A percentile compares a stretch with the other conserved stretches of the same genome.
These are phyloP conservation scores for Chunga burmeisteri DNA, from an alignment of 2,113 vertebrate genomes.

Conservation along the genomic window DNA sequence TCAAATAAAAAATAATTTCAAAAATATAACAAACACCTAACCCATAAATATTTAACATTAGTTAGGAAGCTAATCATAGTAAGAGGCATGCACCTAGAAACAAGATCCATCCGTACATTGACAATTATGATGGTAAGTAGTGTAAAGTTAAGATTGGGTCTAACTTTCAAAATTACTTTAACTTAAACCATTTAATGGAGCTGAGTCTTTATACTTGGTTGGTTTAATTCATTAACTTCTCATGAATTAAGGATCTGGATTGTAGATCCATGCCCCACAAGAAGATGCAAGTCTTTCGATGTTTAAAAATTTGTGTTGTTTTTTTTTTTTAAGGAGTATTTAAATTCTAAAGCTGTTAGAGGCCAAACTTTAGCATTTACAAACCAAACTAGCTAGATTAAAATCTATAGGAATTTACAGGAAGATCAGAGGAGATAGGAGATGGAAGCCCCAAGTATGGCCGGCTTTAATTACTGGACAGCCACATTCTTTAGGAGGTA, in stretches of 20 bases:
- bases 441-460: not conserved
- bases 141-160: not conserved
- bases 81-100: not conserved
- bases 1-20: not conserved
- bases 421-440: not conserved
- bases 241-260: not conserved
- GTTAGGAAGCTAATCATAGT: not conserved
- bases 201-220: not conserved
- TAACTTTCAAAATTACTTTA: not conserved
- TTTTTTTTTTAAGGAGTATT: not conserved
- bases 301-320: not conserved
- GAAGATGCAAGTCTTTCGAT: not conserved
- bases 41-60: not conserved
- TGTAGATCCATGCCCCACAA: not conserved
- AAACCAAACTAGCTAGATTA: not conserved
- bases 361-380: not conserved
- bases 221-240: not conserved
- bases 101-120: not conserved
- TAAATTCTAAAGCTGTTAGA: not conserved
- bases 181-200: not conserved
- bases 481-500: not conserved
- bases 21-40: not conserved
- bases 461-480: not conserved
- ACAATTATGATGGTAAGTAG: not conserved
- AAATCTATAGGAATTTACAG: not conserved